Conservation (phyloP, 2,888 invertebrate genomes). For the Ectropis crepuscularia region DNA sequence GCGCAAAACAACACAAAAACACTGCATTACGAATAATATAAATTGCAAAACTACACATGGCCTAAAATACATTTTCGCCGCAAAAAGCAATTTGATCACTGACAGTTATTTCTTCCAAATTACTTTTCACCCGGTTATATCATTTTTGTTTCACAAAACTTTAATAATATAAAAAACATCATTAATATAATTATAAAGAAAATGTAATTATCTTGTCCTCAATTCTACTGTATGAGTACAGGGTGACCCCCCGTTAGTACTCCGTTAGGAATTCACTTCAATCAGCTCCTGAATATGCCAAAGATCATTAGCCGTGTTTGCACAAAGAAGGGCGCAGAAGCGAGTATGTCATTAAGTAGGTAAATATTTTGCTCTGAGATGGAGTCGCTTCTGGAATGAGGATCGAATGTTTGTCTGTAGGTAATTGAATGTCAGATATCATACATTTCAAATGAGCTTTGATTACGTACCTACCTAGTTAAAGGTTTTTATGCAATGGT, state of each 20-base stretch:
- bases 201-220: no score
- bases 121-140: no score
- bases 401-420: conserved; percentile 3
- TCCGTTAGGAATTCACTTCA: conserved; percentile 1
- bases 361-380: conserved; percentile 38
- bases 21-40: no score
- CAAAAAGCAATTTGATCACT: no score
- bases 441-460: neutral
- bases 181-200: no score
- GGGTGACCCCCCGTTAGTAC: neutral
- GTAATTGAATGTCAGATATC: neutral
- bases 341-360: conserved; percentile 36
- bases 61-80: no score
- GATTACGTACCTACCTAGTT: neutral
- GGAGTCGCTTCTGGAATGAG: conserved; percentile 13
- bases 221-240: neutral
- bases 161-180: no score
- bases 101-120: no score
- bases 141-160: no score
- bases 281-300: conserved; percentile 11
- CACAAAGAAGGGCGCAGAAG: conserved; percentile 16
- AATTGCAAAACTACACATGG: no score
- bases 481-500: neutral
- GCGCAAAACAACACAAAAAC: no score
- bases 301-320: conserved; percentile 30